Base-by-base conservation (phyloP, 2,797 vertebrate genomes). In the Coracias cyanogaster region DNA sequence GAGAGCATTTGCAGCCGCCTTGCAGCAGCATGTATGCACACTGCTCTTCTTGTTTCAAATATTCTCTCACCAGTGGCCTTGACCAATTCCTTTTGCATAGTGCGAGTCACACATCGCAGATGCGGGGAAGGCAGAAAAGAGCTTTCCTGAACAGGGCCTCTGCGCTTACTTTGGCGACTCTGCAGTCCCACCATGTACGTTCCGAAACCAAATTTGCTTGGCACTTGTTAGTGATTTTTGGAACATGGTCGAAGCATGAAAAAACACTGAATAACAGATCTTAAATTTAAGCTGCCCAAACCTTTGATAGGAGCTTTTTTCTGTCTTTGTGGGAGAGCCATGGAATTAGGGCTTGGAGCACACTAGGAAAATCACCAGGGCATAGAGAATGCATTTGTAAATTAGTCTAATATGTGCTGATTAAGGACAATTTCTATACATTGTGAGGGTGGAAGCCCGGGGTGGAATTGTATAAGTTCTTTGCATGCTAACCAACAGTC, bases 151-250 rank as follows among this genome's bases (percentile, higher is more conserved):
- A 25, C 2, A 1, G 57, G 74, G 67, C 60, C 82, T 88, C 95
- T 66, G 54, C 8, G 25, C 82, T 95, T 82, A 49, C 54, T 71
- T 81, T 91, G 95, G 80, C 76, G 7, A 39, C 28, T 2, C 22
- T 17, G 66, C 66, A 46, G 28, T 65, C 91, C 74, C 4, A 2
- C 52, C 22, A 45, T 49, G 49, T 73, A 13, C 73, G 60, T 33
- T 33, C 81, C 20, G 35, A 94, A 95, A 96, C 73, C 60, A 46
- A 31, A 73, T 61, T 94, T 84, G 77, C 77, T 86, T 94, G 94
- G 91, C 80, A 57, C 43, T 89, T 49, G 7, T 14, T 52, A 64
- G 85, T 84, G 77, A 88, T 86, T 96, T 86, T 89, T 96, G 85
- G 76, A 94, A 91, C 35, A 76, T 81, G 79, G 49, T 29, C 0